These are phyloP conservation scores for Phasia obesa DNA, from an alignment of 2,888 invertebrate species.

Conservation along the genomic window DNA sequence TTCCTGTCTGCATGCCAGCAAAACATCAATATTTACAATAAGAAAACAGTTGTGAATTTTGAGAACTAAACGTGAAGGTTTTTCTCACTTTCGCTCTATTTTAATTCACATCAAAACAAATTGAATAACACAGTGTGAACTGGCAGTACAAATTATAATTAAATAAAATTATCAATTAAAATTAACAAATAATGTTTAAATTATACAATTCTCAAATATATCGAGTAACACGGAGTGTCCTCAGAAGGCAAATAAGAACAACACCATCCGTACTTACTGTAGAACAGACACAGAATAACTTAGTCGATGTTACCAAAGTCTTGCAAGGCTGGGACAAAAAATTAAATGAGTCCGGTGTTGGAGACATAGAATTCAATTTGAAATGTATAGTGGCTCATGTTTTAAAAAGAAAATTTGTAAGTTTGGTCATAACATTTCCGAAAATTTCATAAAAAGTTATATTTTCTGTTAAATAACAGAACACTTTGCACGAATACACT, in stretches of 20 bases:
- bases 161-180: slow-evolving; percentile 50
- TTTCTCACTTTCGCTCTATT: too few species aligned
- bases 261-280: slow-evolving; percentile 3
- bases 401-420: slow-evolving; percentile 84
- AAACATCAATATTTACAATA: too few species aligned
- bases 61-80: too few species aligned
- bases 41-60: too few species aligned
- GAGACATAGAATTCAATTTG: slow-evolving; percentile 84
- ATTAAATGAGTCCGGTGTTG: slow-evolving; percentile 83
- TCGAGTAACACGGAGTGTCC: slow-evolving; percentile 22
- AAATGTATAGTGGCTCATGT: slow-evolving; percentile 85
- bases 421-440: slow-evolving; percentile 50
- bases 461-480: slow-evolving; percentile 71
- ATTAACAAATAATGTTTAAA: slow-evolving; percentile 66
- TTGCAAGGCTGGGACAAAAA: slow-evolving; percentile 82
- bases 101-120: not conserved
- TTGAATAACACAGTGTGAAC: slow-evolving; percentile 46
- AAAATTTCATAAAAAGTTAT: not conserved
- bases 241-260: slow-evolving; percentile 31
- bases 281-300: slow-evolving; percentile 53
- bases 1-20: too few species aligned
- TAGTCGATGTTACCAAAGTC: slow-evolving; percentile 73
- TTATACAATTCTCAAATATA: slow-evolving; percentile 64
- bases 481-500: slow-evolving; percentile 74
- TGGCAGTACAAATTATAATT: not conserved